Conservation (phyloP, 2,113 vertebrate species). For the Equus przewalskii region DNA sequence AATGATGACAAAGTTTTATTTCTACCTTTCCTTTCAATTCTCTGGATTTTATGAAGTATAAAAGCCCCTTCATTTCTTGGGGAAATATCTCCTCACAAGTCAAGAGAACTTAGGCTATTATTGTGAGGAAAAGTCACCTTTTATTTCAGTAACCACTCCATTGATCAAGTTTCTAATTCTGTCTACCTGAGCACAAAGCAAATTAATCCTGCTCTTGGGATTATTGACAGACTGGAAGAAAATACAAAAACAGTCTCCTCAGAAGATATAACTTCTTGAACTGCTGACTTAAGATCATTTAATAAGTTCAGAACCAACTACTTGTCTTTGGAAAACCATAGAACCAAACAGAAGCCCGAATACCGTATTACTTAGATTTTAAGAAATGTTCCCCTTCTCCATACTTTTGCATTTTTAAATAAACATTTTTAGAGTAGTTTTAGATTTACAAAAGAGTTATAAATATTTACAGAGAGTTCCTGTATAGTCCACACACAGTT, state of each 20-base stretch:
- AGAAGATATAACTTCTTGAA: background rate
- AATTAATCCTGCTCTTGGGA: constrained; percentile 41
- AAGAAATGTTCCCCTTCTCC: background rate
- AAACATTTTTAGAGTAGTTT: background rate
- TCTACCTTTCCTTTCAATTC: background rate
- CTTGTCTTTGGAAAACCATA: background rate
- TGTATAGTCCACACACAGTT: background rate
- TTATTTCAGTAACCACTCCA: background rate
- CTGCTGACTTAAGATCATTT: background rate
- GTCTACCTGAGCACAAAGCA: constrained; percentile 36
- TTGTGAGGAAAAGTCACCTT: background rate
- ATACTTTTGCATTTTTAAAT: background rate
- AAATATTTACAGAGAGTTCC: background rate
- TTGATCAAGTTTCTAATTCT: constrained; percentile 49
- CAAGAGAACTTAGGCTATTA: constrained; percentile 3
- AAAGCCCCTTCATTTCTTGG: background rate
- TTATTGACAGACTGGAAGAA: constrained; percentile 48
- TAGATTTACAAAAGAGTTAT: background rate
- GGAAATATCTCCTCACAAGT: constrained; percentile 16
- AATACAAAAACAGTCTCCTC: background rate
- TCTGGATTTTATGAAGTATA: constrained; percentile 28
- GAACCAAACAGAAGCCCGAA: background rate
- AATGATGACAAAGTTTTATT: background rate
- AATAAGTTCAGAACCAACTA: constrained; percentile 10
- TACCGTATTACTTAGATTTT: background rate